Base-by-base conservation (phyloP, 2,888 invertebrate genomes). In the Drosophila glabriapex region DNA sequence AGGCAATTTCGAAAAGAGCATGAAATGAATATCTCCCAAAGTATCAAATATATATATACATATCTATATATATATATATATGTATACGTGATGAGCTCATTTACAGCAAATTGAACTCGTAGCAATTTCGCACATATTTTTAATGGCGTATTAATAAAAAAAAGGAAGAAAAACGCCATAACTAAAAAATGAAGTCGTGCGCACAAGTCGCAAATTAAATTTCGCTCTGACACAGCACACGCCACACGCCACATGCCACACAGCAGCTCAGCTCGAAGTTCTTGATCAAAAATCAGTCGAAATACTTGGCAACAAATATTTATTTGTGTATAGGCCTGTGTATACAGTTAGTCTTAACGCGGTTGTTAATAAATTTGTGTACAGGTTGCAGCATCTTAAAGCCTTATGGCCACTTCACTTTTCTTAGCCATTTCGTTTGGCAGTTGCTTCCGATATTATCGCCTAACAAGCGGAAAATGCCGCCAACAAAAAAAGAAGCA, bases 391-490 rank as follows among this genome's bases (percentile, higher is more conserved):
- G 50, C 62, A 52, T 37, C 62, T 71, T 70, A 70, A 71, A 63
- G 70, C 70, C 31, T 69, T 58, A 52, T 62, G 70, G 49, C 70
- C 70, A 70, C 55, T 62, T 62, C 49, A 70, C 60, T 28, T 65
- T 66, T 73, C 66, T 60, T 37, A 59, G 72, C 66, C 59, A 66
- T 72, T 73, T 80, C 58, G 70, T 67, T 60, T 60, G 43, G 59
- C 59, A 55, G 50, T 67, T 25, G 73, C 60, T 69, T 55, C 59
- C 60, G 82, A 80, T 82, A 79, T 69, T 80, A 82, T 80, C 82
- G 80, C 73, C 67, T 79, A 80, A 82, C 82, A 82, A 80, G 82
- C 80, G 81, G 76, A 80, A 78, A 80, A 73, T 77, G 72, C 67
- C 71, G 69, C 43, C 83, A 63, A 74, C 60, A 28, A 50, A 50